A percentile compares a stretch with the other conserved stretches of the same genome.
These are phyloP conservation scores for Orchestes rusci DNA, from an alignment of 2,888 invertebrate genomes.

Conservation along the genomic window DNA sequence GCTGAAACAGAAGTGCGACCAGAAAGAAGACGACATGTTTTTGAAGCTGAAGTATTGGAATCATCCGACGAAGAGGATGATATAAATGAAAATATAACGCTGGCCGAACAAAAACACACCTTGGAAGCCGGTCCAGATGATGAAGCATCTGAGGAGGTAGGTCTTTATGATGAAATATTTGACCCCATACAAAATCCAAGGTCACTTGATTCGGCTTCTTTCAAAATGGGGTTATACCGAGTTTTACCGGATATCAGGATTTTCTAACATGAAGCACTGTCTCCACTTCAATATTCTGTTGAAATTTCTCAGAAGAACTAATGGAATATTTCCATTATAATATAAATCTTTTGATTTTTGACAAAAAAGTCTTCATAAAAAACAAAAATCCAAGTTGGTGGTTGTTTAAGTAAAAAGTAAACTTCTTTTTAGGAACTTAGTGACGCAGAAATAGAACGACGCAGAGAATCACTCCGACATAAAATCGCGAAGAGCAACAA, in stretches of 20 bases:
- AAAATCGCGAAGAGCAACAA: conserved; percentile 58
- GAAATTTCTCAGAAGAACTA: no score
- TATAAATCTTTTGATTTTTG: no score
- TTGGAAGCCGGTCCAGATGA: conserved; percentile 45
- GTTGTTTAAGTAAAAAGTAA: not conserved
- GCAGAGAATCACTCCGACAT: conserved; percentile 62
- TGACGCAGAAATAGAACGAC: conserved; percentile 64
- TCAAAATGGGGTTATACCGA: no score
- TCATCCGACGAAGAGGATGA: conserved; percentile 57
- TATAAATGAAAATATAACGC: conserved; percentile 41
- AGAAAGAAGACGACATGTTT: conserved; percentile 57
- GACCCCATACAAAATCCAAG: no score
- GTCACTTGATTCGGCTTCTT: no score
- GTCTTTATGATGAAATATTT: no score
- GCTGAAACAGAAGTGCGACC: conserved; percentile 46
- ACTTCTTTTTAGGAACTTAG: conserved; percentile 18
- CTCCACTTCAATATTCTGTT: no score
- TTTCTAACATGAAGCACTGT: no score
- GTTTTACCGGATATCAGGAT: no score
- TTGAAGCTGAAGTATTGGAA: conserved; percentile 62
- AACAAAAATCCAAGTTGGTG: no score
- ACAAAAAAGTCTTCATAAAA: no score
- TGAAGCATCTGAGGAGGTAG: conserved; percentile 64
- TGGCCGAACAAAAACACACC: conserved; percentile 41
- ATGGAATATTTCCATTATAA: no score